A percentile compares a stretch with the other conserved stretches of the same genome.
Evolutionary conservation across 2,113 vertebrate genomes (phyloP).

Genomic region (Lepisosteus oculatus): DNA sequence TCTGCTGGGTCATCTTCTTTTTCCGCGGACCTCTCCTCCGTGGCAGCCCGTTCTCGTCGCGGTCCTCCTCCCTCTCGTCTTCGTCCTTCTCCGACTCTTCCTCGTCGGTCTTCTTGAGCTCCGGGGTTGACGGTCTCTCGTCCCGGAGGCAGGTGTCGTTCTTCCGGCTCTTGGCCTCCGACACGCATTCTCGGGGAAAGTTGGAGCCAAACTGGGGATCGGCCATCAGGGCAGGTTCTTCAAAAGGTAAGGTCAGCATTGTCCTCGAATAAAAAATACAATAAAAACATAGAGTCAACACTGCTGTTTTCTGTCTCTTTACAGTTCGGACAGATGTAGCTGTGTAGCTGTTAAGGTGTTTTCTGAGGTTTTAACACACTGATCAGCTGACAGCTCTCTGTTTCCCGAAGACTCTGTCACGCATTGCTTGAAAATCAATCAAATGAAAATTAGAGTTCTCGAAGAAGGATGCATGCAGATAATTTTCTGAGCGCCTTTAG

Average conservation of each 20-base stretch:
- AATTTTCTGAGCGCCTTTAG: too few relatives aligned
- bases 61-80: conserved; percentile 82
- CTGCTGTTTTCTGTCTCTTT: too few relatives aligned
- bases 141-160: conserved; percentile 59
- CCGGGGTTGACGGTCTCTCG: conserved; percentile 69
- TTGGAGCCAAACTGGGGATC: conserved; percentile 89
- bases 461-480: neutral
- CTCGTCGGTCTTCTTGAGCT: conserved; percentile 74
- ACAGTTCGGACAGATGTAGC: too few relatives aligned
- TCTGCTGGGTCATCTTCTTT: conserved; percentile 84
- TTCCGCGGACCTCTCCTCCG: conserved; percentile 87
- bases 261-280: conserved; percentile 69
- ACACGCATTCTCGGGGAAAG: conserved; percentile 81
- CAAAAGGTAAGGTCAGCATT: conserved; percentile 97
- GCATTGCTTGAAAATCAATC: neutral
- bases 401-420: neutral
- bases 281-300: conserved; percentile 45
- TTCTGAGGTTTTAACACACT: too few relatives aligned
- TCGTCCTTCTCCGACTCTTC: conserved; percentile 84
- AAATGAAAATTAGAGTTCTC: neutral
- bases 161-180: conserved; percentile 79
- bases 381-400: too few relatives aligned
- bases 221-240: conserved; percentile 89
- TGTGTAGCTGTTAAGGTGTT: too few relatives aligned
- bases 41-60: conserved; percentile 79